Evolutionary conservation across 2,797 vertebrate species (phyloP).

Genomic region (Chiloscyllium punctatum): DNA sequence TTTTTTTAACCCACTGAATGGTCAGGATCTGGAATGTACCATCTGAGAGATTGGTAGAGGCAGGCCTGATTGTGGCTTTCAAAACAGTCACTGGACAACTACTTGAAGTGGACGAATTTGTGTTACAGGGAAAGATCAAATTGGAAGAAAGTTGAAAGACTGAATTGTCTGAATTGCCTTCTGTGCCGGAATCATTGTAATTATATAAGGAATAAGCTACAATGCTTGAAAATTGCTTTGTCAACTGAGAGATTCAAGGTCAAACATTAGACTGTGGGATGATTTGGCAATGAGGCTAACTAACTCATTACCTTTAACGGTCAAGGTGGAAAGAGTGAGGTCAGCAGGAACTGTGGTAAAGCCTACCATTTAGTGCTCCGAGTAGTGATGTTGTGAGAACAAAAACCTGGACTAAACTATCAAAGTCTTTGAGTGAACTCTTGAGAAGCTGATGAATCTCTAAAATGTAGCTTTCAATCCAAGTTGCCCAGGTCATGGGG

Average conservation of each 20-base stretch:
- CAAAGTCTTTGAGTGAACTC: not conserved
- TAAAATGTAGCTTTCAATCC: not conserved
- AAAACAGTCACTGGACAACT: no score
- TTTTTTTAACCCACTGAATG: no score
- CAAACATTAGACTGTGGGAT: not conserved
- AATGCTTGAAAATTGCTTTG: not conserved
- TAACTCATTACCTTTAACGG: not conserved
- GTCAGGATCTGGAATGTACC: no score
- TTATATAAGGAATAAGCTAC: not conserved
- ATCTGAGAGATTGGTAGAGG: no score
- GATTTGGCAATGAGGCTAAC: not conserved
- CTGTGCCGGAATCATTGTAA: no score
- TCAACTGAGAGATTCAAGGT: not conserved
- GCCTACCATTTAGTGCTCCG: not conserved
- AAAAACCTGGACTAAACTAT: not conserved
- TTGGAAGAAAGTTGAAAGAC: no score
- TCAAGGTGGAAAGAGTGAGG: not conserved
- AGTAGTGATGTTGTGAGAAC: not conserved
- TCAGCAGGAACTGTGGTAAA: not conserved
- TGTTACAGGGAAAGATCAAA: no score
- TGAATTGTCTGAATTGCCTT: no score
- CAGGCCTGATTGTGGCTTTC: no score
- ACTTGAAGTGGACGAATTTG: no score
- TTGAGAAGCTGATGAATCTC: not conserved
- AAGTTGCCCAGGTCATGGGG: not conserved